Evolutionary conservation across 2,797 vertebrate species (phyloP).

Genomic region (Chiloscyllium punctatum): DNA sequence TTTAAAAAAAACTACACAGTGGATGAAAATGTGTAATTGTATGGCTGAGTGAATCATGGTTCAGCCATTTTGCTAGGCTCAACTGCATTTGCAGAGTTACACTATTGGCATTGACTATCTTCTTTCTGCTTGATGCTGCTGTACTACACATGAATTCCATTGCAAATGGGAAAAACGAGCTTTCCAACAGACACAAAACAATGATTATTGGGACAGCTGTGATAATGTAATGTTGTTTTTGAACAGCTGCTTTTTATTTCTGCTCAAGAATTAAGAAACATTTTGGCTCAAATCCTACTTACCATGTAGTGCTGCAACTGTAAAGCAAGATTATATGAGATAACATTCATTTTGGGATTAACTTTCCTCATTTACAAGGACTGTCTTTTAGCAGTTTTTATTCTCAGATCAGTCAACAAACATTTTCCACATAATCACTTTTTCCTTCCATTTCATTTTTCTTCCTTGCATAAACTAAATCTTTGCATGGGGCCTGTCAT

Average conservation of each 20-base stretch:
- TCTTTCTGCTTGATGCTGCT: not conserved
- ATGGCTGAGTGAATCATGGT: not conserved
- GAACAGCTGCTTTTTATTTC: slow-evolving; percentile 28
- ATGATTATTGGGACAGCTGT: slow-evolving; percentile 10
- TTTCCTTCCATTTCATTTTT: not conserved
- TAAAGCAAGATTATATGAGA: not conserved
- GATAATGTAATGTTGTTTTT: slow-evolving; percentile 19
- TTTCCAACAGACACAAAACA: slow-evolving; percentile 12
- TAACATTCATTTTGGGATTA: not conserved
- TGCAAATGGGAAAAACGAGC: not conserved
- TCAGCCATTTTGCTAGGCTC: not conserved
- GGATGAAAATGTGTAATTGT: not conserved
- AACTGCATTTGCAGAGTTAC: not conserved
- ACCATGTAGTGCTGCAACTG: not conserved
- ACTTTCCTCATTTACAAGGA: not conserved
- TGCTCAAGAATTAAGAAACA: not conserved
- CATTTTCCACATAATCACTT: too few relatives aligned
- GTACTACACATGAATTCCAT: not conserved
- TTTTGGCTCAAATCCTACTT: slow-evolving; percentile 25
- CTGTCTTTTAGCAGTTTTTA: not conserved
- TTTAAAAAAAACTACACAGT: not conserved
- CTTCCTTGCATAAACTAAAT: not conserved
- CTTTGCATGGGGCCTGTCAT: not conserved
- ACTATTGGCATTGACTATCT: not conserved
- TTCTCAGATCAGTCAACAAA: not conserved